Evolutionary conservation across 1,140 invertebrate species (phyloP).

Genomic region (Acromyrmex charruanus): DNA sequence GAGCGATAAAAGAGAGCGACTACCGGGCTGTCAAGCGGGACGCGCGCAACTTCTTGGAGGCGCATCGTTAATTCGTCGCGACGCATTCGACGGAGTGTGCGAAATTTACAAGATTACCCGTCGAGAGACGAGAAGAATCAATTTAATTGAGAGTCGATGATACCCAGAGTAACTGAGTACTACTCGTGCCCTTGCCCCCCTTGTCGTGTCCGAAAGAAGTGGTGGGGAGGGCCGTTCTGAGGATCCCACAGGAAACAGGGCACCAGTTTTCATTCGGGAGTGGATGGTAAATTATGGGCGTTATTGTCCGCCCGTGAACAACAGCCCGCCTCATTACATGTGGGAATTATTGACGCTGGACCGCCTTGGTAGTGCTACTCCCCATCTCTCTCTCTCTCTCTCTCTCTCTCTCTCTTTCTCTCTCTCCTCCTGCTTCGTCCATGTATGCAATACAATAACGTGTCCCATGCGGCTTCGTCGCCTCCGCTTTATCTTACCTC

Average conservation of each 20-base stretch:
- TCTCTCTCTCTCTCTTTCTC: constrained; percentile 4
- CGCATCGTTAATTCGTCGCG: constrained; percentile 26
- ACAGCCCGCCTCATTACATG: constrained; percentile 78
- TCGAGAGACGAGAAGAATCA: constrained; percentile 34
- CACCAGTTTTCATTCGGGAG: constrained; percentile 69
- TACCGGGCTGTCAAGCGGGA: constrained; percentile 45
- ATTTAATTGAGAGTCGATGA: constrained; percentile 59
- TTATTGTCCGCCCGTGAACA: constrained; percentile 82
- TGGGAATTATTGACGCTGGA: constrained; percentile 79
- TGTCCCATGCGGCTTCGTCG: constrained; percentile 39
- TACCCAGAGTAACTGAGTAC: neutral
- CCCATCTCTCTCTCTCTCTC: constrained; percentile 16
- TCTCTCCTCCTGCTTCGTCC: neutral
- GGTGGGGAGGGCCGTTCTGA: neutral
- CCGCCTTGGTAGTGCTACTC: constrained; percentile 70
- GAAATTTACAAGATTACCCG: constrained; percentile 31
- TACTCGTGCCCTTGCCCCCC: constrained; percentile 26
- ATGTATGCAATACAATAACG: constrained; percentile 4
- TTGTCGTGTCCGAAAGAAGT: neutral
- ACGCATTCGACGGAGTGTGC: constrained; percentile 37
- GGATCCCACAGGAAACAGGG: constrained; percentile 67
- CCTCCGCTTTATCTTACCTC: constrained; percentile 34
- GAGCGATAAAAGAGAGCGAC: constrained; percentile 59
- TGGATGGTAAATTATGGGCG: constrained; percentile 81
- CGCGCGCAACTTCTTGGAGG: neutral